Conservation (phyloP, 2,888 invertebrate species). For the Neria commutata region DNA sequence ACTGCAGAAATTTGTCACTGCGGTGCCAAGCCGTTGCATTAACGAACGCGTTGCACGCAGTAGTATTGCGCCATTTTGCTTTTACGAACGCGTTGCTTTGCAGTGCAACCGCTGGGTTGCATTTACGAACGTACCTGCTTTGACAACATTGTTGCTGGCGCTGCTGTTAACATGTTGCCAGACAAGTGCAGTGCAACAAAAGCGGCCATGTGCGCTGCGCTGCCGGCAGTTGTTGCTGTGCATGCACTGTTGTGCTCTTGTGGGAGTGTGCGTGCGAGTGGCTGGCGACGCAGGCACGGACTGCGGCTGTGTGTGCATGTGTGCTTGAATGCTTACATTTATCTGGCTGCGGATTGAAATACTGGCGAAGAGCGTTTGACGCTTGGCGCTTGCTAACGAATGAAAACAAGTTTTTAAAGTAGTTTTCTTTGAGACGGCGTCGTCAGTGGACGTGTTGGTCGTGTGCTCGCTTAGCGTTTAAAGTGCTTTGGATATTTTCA, state of each 20-base stretch:
- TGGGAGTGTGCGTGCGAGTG: background rate
- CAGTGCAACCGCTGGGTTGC: too few relatives aligned
- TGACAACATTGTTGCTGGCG: too few relatives aligned
- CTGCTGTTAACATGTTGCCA: too few relatives aligned
- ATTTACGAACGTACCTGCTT: too few relatives aligned
- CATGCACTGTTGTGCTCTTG: background rate
- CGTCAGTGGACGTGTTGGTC: conserved; percentile 55
- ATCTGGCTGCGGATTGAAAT: background rate
- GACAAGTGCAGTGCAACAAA: too few relatives aligned
- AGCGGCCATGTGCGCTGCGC: too few relatives aligned
- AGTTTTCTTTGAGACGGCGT: conserved; percentile 60
- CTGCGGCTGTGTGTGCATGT: conserved; percentile 6
- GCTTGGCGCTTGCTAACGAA: conserved; percentile 3
- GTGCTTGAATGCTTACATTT: conserved; percentile 1
- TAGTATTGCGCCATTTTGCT: too few relatives aligned
- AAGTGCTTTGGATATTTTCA: background rate
- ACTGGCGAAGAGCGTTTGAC: conserved; percentile 22
- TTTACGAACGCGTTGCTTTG: too few relatives aligned
- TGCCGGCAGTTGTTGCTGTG: background rate
- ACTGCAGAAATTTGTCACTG: too few relatives aligned
- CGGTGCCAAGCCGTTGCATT: too few relatives aligned
- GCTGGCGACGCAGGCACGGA: background rate
- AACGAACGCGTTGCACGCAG: too few relatives aligned
- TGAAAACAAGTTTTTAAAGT: conserved; percentile 61
- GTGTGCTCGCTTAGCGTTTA: conserved; percentile 14